A percentile compares a stretch with the other conserved stretches of the same genome.
phyloP scores from a whole-genome alignment of 1,140 invertebrate genomes.

The Riptortus pedestris region DNA sequence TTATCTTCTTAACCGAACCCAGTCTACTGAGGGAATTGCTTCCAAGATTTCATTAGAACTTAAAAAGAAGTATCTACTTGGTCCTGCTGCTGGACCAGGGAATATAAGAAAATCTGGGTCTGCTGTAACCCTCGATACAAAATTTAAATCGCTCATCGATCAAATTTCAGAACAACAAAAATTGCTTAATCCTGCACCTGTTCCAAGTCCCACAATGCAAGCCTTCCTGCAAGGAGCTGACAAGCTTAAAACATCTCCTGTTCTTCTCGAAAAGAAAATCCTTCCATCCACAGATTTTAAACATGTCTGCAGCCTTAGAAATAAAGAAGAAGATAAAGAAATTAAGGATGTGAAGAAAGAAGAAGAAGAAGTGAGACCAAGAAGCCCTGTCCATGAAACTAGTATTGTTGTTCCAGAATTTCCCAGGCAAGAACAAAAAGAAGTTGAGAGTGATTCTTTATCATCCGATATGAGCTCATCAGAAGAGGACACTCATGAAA shows the following conservation, averaged over 20 bases:
- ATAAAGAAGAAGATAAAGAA: constrained; percentile 27
- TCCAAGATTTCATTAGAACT: constrained; percentile 74
- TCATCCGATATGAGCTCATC: constrained; percentile 40
- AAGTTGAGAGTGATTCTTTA: constrained; percentile 49
- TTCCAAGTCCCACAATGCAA: constrained; percentile 63
- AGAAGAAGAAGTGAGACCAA: constrained; percentile 39
- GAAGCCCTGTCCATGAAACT: constrained; percentile 50
- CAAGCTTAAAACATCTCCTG: constrained; percentile 37
- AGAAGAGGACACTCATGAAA: constrained; percentile 35
- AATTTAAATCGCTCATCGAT: constrained; percentile 67
- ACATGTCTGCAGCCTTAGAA: constrained; percentile 34
- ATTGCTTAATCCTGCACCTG: constrained; percentile 64
- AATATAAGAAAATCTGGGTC: constrained; percentile 73
- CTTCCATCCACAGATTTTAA: constrained; percentile 31
- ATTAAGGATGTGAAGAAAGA: constrained; percentile 32
- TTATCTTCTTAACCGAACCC: constrained; percentile 65
- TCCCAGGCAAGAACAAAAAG: constrained; percentile 44
- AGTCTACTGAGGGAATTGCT: constrained; percentile 73
- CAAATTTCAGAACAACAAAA: constrained; percentile 83
- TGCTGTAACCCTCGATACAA: constrained; percentile 68
- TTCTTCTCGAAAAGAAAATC: constrained; percentile 30
- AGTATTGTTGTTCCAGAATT: constrained; percentile 52
- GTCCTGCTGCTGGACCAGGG: constrained; percentile 47
- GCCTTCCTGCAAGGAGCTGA: constrained; percentile 50
- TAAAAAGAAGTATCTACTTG: constrained; percentile 71